Conservation (phyloP, 2,888 invertebrate species). For the Allygus modestus region DNA sequence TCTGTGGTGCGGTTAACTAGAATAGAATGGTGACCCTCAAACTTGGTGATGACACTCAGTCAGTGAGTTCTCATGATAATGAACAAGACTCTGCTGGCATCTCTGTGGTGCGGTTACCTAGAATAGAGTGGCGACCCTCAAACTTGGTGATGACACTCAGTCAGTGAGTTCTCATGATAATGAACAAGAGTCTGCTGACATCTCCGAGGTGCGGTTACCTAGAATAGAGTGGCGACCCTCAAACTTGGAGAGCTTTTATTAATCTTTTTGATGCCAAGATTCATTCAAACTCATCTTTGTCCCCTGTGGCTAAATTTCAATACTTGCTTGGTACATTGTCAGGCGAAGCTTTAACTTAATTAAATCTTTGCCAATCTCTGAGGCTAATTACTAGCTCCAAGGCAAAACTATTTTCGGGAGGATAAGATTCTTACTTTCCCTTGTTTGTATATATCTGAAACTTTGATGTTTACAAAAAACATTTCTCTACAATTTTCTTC, state of each 20-base stretch:
- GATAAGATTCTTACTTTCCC: too few species aligned
- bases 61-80: too few species aligned
- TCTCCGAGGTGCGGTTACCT: background rate
- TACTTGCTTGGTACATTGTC: background rate
- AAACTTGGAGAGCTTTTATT: background rate
- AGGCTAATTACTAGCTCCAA: too few species aligned
- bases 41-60: too few species aligned
- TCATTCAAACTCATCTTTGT: background rate
- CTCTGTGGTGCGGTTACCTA: too few species aligned
- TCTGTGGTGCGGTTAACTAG: too few species aligned
- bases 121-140: background rate
- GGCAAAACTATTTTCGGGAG: too few species aligned
- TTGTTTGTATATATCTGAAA: too few species aligned
- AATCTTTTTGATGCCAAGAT: background rate
- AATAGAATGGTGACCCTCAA: background rate
- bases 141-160: background rate
- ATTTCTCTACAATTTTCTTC: too few species aligned
- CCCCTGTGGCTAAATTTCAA: background rate
- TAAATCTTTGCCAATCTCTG: background rate
- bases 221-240: background rate
- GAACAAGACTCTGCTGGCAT: too few species aligned
- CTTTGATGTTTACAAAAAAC: too few species aligned
- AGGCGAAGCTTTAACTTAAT: background rate
- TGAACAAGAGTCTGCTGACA: background rate
- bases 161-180: background rate